phyloP scores from a whole-genome alignment of 2,888 invertebrate species.

The Mystacides longicornis region DNA sequence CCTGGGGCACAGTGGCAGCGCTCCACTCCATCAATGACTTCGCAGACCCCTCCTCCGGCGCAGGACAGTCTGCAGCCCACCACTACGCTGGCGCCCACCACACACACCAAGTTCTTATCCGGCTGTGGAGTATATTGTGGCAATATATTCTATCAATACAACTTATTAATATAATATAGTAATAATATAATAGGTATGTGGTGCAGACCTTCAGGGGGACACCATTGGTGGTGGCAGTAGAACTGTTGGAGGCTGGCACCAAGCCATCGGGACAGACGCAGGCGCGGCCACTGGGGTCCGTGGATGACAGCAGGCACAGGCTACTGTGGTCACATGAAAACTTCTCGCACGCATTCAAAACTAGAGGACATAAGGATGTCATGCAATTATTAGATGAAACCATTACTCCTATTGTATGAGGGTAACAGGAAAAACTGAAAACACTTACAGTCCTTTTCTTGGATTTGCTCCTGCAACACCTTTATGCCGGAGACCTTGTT shows the following conservation, averaged over 20 bases:
- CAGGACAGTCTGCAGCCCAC: slow-evolving; percentile 48
- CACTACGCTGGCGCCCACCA: slow-evolving; percentile 14
- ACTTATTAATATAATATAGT: too few species aligned
- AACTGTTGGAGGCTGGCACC: slow-evolving; percentile 17
- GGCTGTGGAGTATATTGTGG: background rate
- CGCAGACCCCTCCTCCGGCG: slow-evolving; percentile 51
- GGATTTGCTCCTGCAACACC: slow-evolving; percentile 60
- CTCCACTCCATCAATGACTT: slow-evolving; percentile 43
- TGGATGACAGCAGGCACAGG: slow-evolving; percentile 49
- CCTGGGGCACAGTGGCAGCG: slow-evolving; percentile 58
- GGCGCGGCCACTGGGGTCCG: slow-evolving; percentile 34
- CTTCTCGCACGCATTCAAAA: slow-evolving; percentile 52
- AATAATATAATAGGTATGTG: too few species aligned
- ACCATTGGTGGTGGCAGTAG: too few species aligned
- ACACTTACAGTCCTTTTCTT: slow-evolving; percentile 43
- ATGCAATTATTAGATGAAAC: too few species aligned
- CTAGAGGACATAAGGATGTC: too few species aligned
- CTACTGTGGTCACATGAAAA: slow-evolving; percentile 56
- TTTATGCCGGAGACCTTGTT: slow-evolving; percentile 56
- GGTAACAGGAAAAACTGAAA: too few species aligned
- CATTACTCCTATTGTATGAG: too few species aligned
- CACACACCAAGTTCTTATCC: slow-evolving; percentile 3
- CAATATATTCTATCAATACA: too few species aligned
- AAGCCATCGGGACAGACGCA: slow-evolving; percentile 54
- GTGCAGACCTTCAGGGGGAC: too few species aligned